Evolutionary conservation across 2,113 vertebrate species (phyloP), one percentile per base, ranked within the genome.

Genomic region (Chloropsis cyanopogon): DNA sequence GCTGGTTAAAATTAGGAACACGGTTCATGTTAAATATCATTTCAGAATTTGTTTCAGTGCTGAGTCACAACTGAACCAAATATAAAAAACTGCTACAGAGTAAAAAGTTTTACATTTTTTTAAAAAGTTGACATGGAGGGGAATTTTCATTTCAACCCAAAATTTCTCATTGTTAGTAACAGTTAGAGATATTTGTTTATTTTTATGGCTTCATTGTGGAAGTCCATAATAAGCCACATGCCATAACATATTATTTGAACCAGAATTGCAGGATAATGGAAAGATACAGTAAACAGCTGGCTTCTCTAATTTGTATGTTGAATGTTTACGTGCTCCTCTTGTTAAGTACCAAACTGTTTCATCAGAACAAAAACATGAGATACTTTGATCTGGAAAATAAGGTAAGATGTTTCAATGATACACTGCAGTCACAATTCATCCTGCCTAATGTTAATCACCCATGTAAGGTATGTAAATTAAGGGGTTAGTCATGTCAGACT

Each of bases 371-470:
- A 95, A 91, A 82, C 73, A 95, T 0, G 5, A 84, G 92, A 75
- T 91, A 92, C 94, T 96, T 96, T 95, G 96, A 97, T 95, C 91
- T 95, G 61, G 73, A 93, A 96, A 96, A 93, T 82, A 94, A 96
- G 33, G 72, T 60, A 93, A 93, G 83, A 71, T 91, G 41, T 82
- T 95, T 87, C 91, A 91, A 86, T 82, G 83, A 92, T 86, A 92
- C 53, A 53, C 73, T 84, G 33, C 60, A 59, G 92, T 63, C 56
- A 78, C 68, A 94, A 73, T 96, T 90, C 82, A 64, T 78, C 56
- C 76, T 92, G 52, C 76, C 88, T 88, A 88, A 86, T 0, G 2
- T 86, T 96, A 96, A 94, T 84, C 80, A 95, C 33, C 39, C 82
- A 70, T 60, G 22, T 47, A 64, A 95, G 76, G 68, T 39, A 90